A percentile compares a stretch with the other conserved stretches of the same genome.
Conservation (phyloP, 2,113 vertebrate genomes). For the Pipa parva region DNA sequence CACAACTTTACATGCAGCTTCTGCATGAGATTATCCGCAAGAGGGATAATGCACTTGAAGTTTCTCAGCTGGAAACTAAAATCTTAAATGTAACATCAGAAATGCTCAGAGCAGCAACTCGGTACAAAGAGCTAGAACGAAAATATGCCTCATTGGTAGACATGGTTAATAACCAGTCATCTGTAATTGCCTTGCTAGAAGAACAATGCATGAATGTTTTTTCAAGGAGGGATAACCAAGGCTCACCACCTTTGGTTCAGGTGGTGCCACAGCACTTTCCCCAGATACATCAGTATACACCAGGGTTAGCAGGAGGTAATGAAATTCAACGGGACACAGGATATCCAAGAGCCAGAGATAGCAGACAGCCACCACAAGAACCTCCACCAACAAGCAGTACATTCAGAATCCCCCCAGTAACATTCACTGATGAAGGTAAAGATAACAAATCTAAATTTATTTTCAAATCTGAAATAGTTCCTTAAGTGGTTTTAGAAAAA, state of each 20-base stretch:
- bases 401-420: slow-evolving; percentile 74
- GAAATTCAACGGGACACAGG: slow-evolving; percentile 89
- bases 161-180: slow-evolving; percentile 93
- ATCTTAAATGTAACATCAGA: slow-evolving; percentile 93
- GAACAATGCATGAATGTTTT: slow-evolving; percentile 83
- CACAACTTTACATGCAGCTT: slow-evolving; percentile 97
- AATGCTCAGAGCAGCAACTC: slow-evolving; percentile 85
- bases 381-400: slow-evolving; percentile 74
- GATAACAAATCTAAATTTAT: too few species aligned
- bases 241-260: slow-evolving; percentile 85
- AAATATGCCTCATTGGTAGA: slow-evolving; percentile 80
- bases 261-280: slow-evolving; percentile 88
- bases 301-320: slow-evolving; percentile 66
- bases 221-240: slow-evolving; percentile 72
- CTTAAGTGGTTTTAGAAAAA: too few species aligned
- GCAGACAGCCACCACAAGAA: slow-evolving; percentile 65
- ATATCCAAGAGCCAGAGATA: slow-evolving; percentile 71
- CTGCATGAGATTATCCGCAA: slow-evolving; percentile 97
- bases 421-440: slow-evolving; percentile 84
- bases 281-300: slow-evolving; percentile 72
- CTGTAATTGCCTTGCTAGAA: slow-evolving; percentile 81
- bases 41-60: slow-evolving; percentile 90
- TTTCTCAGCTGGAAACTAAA: slow-evolving; percentile 91
- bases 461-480: neutral
- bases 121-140: slow-evolving; percentile 85